A percentile compares a stretch with the other conserved stretches of the same genome.
phyloP scores from a whole-genome alignment of 2,797 vertebrate species.

The Scleropages formosus region DNA sequence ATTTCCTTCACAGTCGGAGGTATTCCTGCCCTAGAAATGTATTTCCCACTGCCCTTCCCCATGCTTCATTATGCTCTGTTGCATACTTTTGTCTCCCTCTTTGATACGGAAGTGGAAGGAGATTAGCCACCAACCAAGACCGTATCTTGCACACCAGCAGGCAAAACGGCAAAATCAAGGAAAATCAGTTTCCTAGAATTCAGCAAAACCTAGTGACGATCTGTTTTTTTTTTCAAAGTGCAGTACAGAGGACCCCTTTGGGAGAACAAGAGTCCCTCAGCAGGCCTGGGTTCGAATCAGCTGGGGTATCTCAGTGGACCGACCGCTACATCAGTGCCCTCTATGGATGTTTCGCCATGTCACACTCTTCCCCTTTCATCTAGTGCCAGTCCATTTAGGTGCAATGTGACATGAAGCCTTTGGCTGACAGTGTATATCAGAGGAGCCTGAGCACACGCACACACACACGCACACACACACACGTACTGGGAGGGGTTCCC shows the following conservation, averaged over 20 bases:
- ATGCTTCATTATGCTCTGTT: conserved; percentile 7
- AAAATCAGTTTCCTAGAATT: neutral
- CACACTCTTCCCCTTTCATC: too few relatives aligned
- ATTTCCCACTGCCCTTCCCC: neutral
- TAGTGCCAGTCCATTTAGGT: neutral
- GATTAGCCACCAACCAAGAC: neutral
- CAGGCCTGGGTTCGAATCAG: neutral
- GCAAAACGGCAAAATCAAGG: conserved; percentile 7
- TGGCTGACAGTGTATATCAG: neutral
- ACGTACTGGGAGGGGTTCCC: too few relatives aligned
- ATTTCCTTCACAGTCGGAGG: neutral
- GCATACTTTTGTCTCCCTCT: neutral
- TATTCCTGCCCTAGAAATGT: neutral
- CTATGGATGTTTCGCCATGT: too few relatives aligned
- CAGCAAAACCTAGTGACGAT: neutral
- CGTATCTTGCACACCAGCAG: neutral
- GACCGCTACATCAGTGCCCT: too few relatives aligned
- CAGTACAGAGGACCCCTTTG: neutral
- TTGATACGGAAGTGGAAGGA: neutral
- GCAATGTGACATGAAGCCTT: neutral
- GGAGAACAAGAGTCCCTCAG: neutral
- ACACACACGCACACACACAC: too few relatives aligned
- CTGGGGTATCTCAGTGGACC: too few relatives aligned
- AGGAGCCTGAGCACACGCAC: too few relatives aligned
- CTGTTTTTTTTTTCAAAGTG: neutral